phyloP scores from a whole-genome alignment of 2,888 invertebrate genomes.

The Anorthoa munda region DNA sequence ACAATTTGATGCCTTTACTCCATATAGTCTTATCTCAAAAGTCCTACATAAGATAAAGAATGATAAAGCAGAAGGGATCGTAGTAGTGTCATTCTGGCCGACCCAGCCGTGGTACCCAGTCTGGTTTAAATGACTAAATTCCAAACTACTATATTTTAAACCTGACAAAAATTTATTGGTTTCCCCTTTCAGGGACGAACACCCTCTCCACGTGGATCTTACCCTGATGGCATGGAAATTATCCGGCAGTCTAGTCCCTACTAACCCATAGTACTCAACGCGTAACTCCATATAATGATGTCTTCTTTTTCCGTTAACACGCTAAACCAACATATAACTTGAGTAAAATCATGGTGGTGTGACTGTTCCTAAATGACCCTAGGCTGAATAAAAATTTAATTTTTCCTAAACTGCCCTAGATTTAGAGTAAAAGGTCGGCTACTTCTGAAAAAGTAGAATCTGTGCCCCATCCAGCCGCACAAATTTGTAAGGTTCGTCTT shows the following conservation, averaged over 20 bases:
- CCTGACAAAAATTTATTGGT: slow-evolving; percentile 50
- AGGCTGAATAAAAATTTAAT: no score
- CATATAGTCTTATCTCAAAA: slow-evolving; percentile 12
- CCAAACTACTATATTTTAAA: slow-evolving; percentile 45
- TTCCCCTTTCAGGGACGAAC: slow-evolving; percentile 59
- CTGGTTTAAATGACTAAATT: slow-evolving; percentile 35
- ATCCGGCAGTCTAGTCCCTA: slow-evolving; percentile 56
- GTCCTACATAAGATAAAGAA: slow-evolving; percentile 2
- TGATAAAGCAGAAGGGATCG: slow-evolving; percentile 41
- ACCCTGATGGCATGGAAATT: slow-evolving; percentile 57
- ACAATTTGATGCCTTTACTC: slow-evolving; percentile 21
- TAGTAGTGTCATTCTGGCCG: slow-evolving; percentile 61
- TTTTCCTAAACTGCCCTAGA: no score
- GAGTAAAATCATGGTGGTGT: slow-evolving; percentile 49
- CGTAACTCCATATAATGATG: slow-evolving; percentile 49
- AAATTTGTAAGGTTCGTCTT: no score
- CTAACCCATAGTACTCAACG: slow-evolving; percentile 32
- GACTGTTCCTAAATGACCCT: no score
- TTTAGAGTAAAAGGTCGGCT: no score
- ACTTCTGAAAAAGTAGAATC: no score
- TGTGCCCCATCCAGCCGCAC: no score
- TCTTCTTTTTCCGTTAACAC: slow-evolving; percentile 54
- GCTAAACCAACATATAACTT: slow-evolving; percentile 23
- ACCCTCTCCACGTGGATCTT: slow-evolving; percentile 52
- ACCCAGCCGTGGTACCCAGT: slow-evolving; percentile 59